Percentiles rank a stretch among this genome's conserved stretches.
Conservation (phyloP, 2,888 invertebrate species). For the Drosophila histrio region DNA sequence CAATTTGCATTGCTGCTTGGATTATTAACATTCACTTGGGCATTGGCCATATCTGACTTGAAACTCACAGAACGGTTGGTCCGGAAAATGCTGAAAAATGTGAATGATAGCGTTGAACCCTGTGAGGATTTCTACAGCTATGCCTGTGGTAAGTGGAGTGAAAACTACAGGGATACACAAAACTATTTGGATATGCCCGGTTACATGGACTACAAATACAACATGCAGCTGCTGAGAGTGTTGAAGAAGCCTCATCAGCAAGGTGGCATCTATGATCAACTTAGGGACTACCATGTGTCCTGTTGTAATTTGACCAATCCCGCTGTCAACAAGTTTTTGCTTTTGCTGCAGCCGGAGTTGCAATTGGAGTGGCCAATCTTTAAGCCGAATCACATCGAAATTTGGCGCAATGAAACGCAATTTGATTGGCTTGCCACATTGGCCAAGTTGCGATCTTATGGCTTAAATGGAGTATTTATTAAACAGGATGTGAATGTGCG, state of each 20-base stretch:
- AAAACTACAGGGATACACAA: constrained; percentile 47
- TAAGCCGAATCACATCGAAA: constrained; percentile 51
- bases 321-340: constrained; percentile 63
- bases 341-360: constrained; percentile 56
- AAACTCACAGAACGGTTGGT: constrained; percentile 46
- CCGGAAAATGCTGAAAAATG: constrained; percentile 57
- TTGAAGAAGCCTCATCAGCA: constrained; percentile 21
- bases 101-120: constrained; percentile 62
- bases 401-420: constrained; percentile 63
- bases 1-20: constrained; percentile 22
- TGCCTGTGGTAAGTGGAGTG: constrained; percentile 77
- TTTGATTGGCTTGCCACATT: constrained; percentile 74
- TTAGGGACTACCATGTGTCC: constrained; percentile 61
- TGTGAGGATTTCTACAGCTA: constrained; percentile 77
- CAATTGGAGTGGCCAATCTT: constrained; percentile 76
- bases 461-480: constrained; percentile 69
- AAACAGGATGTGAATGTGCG: constrained; percentile 69
- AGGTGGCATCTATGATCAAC: constrained; percentile 43
- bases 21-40: constrained; percentile 8
- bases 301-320: constrained; percentile 59
- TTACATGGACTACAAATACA: constrained; percentile 73
- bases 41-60: constrained; percentile 1
- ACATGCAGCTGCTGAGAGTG: constrained; percentile 56
- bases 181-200: constrained; percentile 76
- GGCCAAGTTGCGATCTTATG: constrained; percentile 64